Evolutionary conservation across 2,113 vertebrate genomes (phyloP).

Genomic region (Lampris incognitus): DNA sequence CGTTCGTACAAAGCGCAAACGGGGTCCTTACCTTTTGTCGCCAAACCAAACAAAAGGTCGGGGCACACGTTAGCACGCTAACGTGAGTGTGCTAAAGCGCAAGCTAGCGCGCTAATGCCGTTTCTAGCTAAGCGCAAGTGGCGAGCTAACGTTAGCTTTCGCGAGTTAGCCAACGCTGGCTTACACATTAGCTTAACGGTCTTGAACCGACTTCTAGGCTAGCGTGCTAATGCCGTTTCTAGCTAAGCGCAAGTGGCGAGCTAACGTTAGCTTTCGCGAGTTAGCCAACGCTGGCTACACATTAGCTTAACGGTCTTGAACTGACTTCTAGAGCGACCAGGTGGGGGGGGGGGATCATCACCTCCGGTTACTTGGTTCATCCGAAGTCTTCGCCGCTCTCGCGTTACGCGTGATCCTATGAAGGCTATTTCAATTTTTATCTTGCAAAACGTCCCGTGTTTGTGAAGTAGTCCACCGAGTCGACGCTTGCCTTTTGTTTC

Average conservation of each 20-base stretch:
- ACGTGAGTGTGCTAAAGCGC: too few species aligned
- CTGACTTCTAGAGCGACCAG: not conserved
- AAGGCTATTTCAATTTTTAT: not conserved
- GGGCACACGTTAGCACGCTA: too few species aligned
- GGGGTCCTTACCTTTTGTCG: too few species aligned
- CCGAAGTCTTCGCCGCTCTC: conserved; percentile 4
- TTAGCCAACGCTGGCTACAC: not conserved
- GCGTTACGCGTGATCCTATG: conserved; percentile 4
- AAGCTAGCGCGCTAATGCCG: too few species aligned
- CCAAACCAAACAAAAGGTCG: too few species aligned
- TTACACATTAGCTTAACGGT: too few species aligned
- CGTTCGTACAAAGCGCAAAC: too few species aligned
- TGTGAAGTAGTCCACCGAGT: conserved; percentile 39
- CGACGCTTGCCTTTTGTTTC: conserved; percentile 64
- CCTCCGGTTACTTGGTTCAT: conserved; percentile 18
- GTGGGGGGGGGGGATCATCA: conserved; percentile 9
- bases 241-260: conserved; percentile 6
- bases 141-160: conserved; percentile 3
- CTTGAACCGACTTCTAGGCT: too few species aligned
- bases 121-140: not conserved
- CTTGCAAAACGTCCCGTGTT: conserved; percentile 15
- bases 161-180: too few species aligned
- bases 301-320: too few species aligned
- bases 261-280: conserved; percentile 38
- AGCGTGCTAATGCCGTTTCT: too few species aligned